Conservation (phyloP, 2,113 vertebrate species). For the Myodes glareolus region DNA sequence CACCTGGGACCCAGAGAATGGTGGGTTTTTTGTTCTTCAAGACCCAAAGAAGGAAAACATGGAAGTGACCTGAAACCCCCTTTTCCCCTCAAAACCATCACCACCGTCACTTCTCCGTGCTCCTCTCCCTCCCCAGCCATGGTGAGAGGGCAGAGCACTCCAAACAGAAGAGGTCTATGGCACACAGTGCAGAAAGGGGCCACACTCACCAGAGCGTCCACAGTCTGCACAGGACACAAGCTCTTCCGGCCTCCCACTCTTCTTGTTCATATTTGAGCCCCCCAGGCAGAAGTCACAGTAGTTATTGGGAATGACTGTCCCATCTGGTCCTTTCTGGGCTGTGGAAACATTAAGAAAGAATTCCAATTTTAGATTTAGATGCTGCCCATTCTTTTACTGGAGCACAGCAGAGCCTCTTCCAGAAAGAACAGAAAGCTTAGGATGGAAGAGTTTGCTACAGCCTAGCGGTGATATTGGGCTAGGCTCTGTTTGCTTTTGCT, state of each 20-base stretch:
- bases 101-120: neutral
- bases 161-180: slow-evolving; percentile 37
- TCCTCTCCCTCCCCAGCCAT: neutral
- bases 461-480: neutral
- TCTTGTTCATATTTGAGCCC: slow-evolving; percentile 95
- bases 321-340: slow-evolving; percentile 96
- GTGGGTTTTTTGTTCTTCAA: neutral
- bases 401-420: neutral
- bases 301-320: slow-evolving; percentile 94
- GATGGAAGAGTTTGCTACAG: neutral
- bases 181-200: slow-evolving; percentile 68
- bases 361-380: slow-evolving; percentile 69
- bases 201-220: slow-evolving; percentile 94
- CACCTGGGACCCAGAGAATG: neutral
- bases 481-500: neutral
- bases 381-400: neutral
- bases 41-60: slow-evolving; percentile 64
- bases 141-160: slow-evolving; percentile 51
- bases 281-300: slow-evolving; percentile 98
- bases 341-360: slow-evolving; percentile 74
- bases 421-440: slow-evolving; percentile 10
- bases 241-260: slow-evolving; percentile 94
- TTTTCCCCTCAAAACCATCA: neutral
- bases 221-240: slow-evolving; percentile 96
- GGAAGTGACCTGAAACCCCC: slow-evolving; percentile 22